phyloP scores from a whole-genome alignment of 2,113 vertebrate species.

The Phycodurus eques region DNA sequence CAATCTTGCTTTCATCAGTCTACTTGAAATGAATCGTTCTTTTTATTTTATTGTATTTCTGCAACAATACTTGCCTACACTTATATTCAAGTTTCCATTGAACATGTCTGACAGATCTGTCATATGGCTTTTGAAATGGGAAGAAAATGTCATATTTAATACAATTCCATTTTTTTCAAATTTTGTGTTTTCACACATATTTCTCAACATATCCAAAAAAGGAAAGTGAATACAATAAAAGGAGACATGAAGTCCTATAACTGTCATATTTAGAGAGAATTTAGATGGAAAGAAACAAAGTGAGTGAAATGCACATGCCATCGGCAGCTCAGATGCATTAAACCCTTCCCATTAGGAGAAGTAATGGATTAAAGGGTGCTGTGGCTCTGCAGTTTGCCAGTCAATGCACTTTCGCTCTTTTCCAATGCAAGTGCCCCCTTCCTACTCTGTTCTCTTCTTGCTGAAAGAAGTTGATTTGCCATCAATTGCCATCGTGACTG shows the following conservation, averaged over 20 bases:
- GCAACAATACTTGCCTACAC: no score
- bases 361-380: constrained; percentile 89
- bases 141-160: not conserved
- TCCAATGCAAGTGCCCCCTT: constrained; percentile 26
- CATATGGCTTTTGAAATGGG: not conserved
- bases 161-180: no score
- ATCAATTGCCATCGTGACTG: constrained; percentile 81
- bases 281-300: constrained; percentile 17
- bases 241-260: constrained; percentile 33
- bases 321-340: constrained; percentile 82
- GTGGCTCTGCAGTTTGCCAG: constrained; percentile 79
- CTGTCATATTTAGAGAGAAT: constrained; percentile 66
- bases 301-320: constrained; percentile 67
- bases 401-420: constrained; percentile 83
- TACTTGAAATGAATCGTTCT: no score
- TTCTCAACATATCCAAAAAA: not conserved
- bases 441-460: constrained; percentile 57
- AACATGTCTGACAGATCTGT: not conserved
- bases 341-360: constrained; percentile 81
- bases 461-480: constrained; percentile 85
- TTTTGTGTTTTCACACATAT: not conserved
- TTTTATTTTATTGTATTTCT: no score
- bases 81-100: no score
- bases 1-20: no score
- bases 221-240: constrained; percentile 28